These are phyloP conservation scores for Pseudochirops cupreus DNA, from an alignment of 2,797 vertebrate genomes.

Conservation along the genomic window DNA sequence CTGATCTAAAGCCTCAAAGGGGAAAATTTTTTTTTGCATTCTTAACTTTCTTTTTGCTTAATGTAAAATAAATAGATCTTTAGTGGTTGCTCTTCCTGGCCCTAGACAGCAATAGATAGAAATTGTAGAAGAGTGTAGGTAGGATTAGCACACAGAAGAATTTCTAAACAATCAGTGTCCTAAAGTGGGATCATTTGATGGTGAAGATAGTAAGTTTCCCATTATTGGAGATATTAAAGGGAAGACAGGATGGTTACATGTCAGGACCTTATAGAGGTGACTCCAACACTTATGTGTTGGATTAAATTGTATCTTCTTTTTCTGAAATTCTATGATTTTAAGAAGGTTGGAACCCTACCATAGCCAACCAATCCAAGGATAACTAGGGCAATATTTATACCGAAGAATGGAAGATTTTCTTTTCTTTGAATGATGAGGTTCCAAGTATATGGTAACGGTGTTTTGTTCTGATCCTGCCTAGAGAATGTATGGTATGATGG, in stretches of 20 bases:
- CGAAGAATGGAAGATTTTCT: neutral
- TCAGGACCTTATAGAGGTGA: neutral
- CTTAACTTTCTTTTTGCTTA: neutral
- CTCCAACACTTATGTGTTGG: neutral
- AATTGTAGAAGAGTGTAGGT: neutral
- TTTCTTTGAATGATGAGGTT: neutral
- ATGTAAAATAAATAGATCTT: neutral
- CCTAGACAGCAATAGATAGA: neutral
- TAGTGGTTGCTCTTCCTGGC: neutral
- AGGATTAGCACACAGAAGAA: neutral
- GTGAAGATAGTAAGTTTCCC: neutral
- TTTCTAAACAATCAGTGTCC: neutral
- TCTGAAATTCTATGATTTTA: neutral
- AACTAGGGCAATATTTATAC: neutral
- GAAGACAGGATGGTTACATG: neutral
- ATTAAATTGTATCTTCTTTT: neutral
- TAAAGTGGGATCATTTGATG: neutral
- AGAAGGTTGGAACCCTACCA: neutral
- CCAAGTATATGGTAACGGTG: neutral
- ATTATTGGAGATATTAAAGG: neutral
- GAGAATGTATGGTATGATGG: neutral
- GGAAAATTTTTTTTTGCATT: neutral
- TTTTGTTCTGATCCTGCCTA: neutral
- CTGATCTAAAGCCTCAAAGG: neutral
- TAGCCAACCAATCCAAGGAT: neutral